Evolutionary conservation across 2,113 vertebrate species (phyloP), one percentile per base, ranked within the genome.

Genomic region (Vulpes lagopus): DNA sequence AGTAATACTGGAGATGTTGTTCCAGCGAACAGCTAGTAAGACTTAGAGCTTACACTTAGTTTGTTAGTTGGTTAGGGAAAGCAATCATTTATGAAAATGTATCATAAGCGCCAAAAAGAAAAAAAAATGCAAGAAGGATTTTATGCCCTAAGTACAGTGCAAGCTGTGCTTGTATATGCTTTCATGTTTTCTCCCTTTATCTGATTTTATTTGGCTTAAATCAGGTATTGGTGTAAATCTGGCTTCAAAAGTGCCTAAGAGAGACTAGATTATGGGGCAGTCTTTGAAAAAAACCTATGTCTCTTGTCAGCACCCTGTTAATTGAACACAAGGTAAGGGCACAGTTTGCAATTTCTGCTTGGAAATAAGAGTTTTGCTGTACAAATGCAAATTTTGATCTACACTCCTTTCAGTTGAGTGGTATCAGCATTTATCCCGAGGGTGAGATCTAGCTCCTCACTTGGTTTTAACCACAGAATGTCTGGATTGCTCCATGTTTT

Each of bases 401-500:
- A 14, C 51, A 14, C 51, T 53, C 30, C 57, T 89, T 93, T 62
- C 53, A 62, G 92, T 79, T 57, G 27, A 43, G 20, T 94, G 94
- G 92, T 91, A 92, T 74, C 76, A 73, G 51, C 49, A 79, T 81
- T 51, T 69, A 32, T 80, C 55, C 71, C n/a, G 27, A 32, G 15
- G 35, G 1, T 27, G 20, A 94, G 74, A 93, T 93, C 60, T 92
- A 59, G 86, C 91, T 96, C 67, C 84, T 83, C 15, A 3, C 16
- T 80, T 91, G 90, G 85, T 97, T 98, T 98, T 97, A 97, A 96
- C 62, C 14, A 57, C 86, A 96, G 94, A 84, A 71, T 71, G 87
- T 88, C 95, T 49, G 65, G 91, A 96, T 55, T 88, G 73, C 69
- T 95, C 86, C 2, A 6, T 97, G 96, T 98, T 99, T 99, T 97